Evolutionary conservation across 1,140 invertebrate genomes (phyloP).

Genomic region (Macrocentrus cingulum): DNA sequence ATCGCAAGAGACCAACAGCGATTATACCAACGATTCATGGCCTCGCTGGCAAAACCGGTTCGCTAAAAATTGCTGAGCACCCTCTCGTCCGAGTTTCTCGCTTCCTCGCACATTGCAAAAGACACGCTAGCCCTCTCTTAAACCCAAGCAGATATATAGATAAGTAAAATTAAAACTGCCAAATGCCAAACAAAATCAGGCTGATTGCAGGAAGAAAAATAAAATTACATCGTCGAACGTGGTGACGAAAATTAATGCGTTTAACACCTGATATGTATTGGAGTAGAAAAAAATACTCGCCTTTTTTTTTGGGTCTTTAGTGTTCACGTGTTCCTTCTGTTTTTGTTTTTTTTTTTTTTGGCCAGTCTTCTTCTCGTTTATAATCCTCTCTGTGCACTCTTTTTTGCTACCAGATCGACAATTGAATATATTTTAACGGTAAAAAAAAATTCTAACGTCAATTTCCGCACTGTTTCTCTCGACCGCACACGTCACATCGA

Average conservation of each 20-base stretch:
- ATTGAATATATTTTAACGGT: not conserved
- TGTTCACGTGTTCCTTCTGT: conserved; percentile 9
- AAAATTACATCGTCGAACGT: too few relatives aligned
- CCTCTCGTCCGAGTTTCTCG: conserved; percentile 2
- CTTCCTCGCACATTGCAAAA: not conserved
- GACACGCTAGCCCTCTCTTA: not conserved
- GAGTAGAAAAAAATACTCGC: conserved; percentile 43
- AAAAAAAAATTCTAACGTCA: not conserved
- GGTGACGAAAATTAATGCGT: too few relatives aligned
- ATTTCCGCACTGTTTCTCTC: not conserved
- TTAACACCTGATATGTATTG: not conserved
- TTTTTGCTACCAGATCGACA: too few relatives aligned
- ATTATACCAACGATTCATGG: conserved; percentile 1
- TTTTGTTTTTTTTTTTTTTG: conserved; percentile 4
- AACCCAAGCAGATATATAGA: not conserved
- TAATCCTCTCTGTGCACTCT: conserved; percentile 14
- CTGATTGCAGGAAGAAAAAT: not conserved
- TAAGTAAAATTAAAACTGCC: not conserved
- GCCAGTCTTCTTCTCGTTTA: conserved; percentile 14
- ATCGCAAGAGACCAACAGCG: conserved; percentile 13
- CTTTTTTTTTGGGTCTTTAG: conserved; percentile 28
- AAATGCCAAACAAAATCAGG: not conserved
- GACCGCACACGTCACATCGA: not conserved
- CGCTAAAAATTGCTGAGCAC: conserved; percentile 20
- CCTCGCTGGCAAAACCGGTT: conserved; percentile 21